Conservation (phyloP, 2,888 invertebrate species). For the Spicauda simplicius region DNA sequence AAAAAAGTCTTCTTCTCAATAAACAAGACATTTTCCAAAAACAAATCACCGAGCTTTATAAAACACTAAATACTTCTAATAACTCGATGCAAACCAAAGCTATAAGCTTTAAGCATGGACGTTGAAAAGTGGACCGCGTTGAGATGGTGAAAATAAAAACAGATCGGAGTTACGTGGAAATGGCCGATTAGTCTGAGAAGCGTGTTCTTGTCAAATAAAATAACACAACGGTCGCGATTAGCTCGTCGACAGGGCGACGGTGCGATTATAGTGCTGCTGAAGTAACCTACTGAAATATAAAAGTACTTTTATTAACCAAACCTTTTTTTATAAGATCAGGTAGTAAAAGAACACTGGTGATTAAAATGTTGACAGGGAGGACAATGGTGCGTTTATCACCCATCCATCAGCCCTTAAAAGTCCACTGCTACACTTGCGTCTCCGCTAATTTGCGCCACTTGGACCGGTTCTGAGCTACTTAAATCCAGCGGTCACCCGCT, state of each 20-base stretch:
- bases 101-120: conserved; percentile 1
- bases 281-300: not conserved
- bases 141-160: conserved; percentile 20
- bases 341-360: too few relatives aligned
- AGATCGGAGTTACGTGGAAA: conserved; percentile 25
- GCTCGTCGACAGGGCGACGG: conserved; percentile 11
- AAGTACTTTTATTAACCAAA: too few relatives aligned
- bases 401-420: too few relatives aligned
- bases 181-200: conserved; percentile 21
- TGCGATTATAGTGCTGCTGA: conserved; percentile 6
- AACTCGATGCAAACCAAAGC: not conserved
- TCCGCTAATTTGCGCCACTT: too few relatives aligned
- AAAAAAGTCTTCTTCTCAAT: too few relatives aligned
- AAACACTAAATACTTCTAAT: not conserved
- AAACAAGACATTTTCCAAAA: not conserved
- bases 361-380: too few relatives aligned
- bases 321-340: too few relatives aligned
- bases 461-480: too few relatives aligned
- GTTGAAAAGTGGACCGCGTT: conserved; percentile 17
- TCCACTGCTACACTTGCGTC: too few relatives aligned
- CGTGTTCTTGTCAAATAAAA: conserved; percentile 34
- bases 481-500: too few relatives aligned
- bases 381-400: too few relatives aligned
- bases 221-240: conserved; percentile 21
- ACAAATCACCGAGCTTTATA: not conserved